A percentile compares a stretch with the other conserved stretches of the same genome.
Evolutionary conservation across 1,140 invertebrate species (phyloP).

Genomic region (Nilaparvata lugens): DNA sequence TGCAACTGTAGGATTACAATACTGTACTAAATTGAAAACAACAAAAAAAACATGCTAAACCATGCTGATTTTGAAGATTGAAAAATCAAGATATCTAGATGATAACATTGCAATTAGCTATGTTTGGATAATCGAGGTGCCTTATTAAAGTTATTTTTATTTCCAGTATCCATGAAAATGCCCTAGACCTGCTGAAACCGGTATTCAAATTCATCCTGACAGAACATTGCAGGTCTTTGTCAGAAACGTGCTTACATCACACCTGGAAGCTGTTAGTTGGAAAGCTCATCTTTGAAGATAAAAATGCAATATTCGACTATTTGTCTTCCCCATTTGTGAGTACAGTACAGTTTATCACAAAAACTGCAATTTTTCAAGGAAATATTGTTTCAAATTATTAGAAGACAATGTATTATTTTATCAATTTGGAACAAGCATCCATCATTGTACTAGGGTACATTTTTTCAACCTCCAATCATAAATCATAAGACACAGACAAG

Average conservation of each 20-base stretch:
- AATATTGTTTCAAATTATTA: too few species aligned
- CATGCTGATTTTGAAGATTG: too few species aligned
- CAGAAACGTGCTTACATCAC: not conserved
- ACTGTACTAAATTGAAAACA: too few species aligned
- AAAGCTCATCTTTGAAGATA: not conserved
- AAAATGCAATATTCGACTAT: not conserved
- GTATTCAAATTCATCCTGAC: not conserved
- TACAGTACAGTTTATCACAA: too few species aligned
- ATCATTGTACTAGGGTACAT: too few species aligned
- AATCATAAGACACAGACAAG: too few species aligned
- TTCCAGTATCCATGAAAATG: not conserved
- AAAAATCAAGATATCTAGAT: not conserved
- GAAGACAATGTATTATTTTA: too few species aligned
- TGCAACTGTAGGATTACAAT: too few species aligned
- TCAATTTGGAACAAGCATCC: too few species aligned
- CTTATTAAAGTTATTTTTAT: not conserved
- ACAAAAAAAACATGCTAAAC: too few species aligned
- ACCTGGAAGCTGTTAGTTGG: not conserved
- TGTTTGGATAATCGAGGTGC: not conserved
- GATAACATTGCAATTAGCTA: not conserved
- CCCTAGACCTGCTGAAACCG: not conserved
- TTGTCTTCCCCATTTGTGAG: not conserved
- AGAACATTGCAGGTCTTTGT: not conserved
- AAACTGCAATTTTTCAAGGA: too few species aligned
- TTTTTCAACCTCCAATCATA: too few species aligned